Evolutionary conservation across 2,888 invertebrate genomes (phyloP).

Genomic region (Hyppa rectilinea): DNA sequence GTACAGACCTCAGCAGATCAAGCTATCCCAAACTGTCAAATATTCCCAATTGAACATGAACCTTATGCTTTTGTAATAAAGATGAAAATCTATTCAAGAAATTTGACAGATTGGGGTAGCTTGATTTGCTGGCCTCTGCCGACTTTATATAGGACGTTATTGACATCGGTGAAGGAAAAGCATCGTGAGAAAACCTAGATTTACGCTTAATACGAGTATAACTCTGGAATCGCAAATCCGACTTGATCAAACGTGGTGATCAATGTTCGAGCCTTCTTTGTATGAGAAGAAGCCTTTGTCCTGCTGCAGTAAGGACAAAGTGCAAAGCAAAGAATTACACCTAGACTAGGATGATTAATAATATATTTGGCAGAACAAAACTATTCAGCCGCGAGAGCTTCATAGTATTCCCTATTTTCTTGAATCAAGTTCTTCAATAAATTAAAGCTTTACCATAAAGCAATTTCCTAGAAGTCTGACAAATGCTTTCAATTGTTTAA

Average conservation of each 20-base stretch:
- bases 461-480: constrained; percentile 7
- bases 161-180: neutral
- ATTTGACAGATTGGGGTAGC: too few species aligned
- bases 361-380: neutral
- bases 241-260: neutral
- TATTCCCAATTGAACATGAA: too few species aligned
- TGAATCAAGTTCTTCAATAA: neutral
- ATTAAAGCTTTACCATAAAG: neutral
- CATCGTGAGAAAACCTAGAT: neutral
- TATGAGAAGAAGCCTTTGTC: neutral
- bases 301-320: neutral
- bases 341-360: neutral
- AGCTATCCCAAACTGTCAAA: too few species aligned
- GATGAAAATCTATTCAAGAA: too few species aligned
- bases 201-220: neutral
- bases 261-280: neutral
- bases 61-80: too few species aligned
- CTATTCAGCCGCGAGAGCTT: neutral
- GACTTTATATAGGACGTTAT: neutral
- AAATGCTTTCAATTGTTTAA: constrained; percentile 12
- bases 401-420: neutral
- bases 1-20: too few species aligned
- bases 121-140: too few species aligned
- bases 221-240: neutral
- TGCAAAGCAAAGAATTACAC: neutral